phyloP scores from a whole-genome alignment of 2,888 invertebrate genomes.

The Himalopsyche anomala region DNA sequence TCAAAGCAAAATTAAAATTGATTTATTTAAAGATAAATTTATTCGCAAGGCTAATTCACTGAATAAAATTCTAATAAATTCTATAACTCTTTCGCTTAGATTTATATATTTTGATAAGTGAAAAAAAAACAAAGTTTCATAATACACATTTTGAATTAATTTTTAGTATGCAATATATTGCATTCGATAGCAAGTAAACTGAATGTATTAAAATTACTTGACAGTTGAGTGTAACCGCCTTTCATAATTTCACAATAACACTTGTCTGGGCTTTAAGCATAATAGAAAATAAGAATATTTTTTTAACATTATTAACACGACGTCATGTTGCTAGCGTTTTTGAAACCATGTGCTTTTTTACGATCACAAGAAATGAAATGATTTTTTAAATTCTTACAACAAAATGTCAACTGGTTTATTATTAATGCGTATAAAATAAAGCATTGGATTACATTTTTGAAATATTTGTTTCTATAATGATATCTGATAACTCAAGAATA shows the following conservation, averaged over 20 bases:
- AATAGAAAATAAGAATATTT: constrained; percentile 10
- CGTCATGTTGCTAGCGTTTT: background rate
- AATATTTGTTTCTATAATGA: too few relatives aligned
- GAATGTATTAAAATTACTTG: constrained; percentile 9
- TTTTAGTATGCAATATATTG: background rate
- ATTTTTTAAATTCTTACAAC: background rate
- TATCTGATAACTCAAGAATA: too few relatives aligned
- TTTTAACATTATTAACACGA: background rate
- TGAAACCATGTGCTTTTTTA: background rate
- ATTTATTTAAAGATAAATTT: too few relatives aligned
- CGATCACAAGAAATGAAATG: background rate
- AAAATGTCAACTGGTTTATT: background rate
- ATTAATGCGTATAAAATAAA: background rate
- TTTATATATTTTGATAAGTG: background rate
- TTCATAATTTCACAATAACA: constrained; percentile 30
- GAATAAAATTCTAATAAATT: background rate
- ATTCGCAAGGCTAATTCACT: too few relatives aligned
- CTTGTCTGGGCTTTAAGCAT: constrained; percentile 17
- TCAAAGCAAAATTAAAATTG: too few relatives aligned
- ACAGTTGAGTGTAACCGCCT: constrained; percentile 22
- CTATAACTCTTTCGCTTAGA: background rate
- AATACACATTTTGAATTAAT: background rate
- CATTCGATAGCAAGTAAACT: constrained; percentile 1
- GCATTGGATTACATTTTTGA: too few relatives aligned
- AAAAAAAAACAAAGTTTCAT: background rate